Evolutionary conservation across 2,888 invertebrate genomes (phyloP), one percentile per base, ranked within the genome.

Genomic region (Apeira syringaria): DNA sequence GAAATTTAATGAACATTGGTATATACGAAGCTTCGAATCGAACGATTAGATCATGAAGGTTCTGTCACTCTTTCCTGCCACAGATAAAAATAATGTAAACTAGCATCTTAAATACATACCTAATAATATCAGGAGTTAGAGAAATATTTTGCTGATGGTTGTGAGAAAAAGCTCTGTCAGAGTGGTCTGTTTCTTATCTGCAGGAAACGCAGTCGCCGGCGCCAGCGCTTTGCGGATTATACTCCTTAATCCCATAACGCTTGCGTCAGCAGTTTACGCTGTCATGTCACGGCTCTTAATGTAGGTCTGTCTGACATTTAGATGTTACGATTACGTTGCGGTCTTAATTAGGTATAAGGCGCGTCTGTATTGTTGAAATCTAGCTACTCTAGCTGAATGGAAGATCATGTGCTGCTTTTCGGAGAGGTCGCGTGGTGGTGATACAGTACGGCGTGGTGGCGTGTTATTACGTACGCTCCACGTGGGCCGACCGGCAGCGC

Each of bases 181-280:
- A 71, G 68, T 73, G 67, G 67, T 66, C 71, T 59, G 68, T 66
- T 71, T 8, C 74, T 85, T 88, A 87, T 87, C 86, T 73, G 63
- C 84, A 85, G 87, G 88, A 88, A 85, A 75, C 68, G 64, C 61
- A 66, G 69, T 66, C 67, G 74, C 68, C 72, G 74, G 74, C 74
- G 80, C 74, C 78, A 58, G 64, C 63, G 65, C 71, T 70, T 71
- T 67, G 75, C 75, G 74, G 79, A 77, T 82, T 72, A 74, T 50
- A 60, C 58, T 55, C 55, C 63, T 67, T 82, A 77, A 79, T 80
- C 68, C 64, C 52, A 55, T 64, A 62, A 49, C 54, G 64, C 69
- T 73, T 69, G 64, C 69, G 70, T 66, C 45, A 40, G 45, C 45
- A 34, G 26, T 30, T 31, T 29, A 9, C 8, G 10, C 24, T 38